Evolutionary conservation across 2,113 vertebrate species (phyloP), one percentile per base, ranked within the genome.

Genomic region (Mustelus asterias): DNA sequence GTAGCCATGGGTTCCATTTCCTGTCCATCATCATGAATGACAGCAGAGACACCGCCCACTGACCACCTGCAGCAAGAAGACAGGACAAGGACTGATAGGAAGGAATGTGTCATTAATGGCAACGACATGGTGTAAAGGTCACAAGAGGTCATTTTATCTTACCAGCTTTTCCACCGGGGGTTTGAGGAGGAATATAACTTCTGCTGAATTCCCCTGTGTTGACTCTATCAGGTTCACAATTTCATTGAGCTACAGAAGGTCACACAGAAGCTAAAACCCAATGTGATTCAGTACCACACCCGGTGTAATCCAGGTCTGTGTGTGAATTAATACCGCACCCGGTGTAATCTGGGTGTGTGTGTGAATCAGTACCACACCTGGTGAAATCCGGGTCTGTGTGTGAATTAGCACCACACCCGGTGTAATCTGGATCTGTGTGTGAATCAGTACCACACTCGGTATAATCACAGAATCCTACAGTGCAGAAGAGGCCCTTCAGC

Each of bases 31-130:
- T 92, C 65, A 33, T 93, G 85, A 60, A 96, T 54, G 80, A 96
- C 80, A 44, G 70, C 89, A 0, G 78, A 58, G 60, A 96, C 26
- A 29, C 94, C 95, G 33, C 72, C 63, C 20, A 37, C 22, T 54
- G 65, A 44, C 95, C 96, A 67, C 65, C 96, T 96, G 48, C 48
- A 70, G 60, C 60, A 41, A 18, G 60, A 37, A n/a, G 63, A 16
- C 14, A 95, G 48, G 37, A 29, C 2, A 29, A 48, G 29, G 18
- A 70, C 9, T 8, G 8, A n/a, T 41, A 16, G 58, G 5, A 24
- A 69, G 20, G 16, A 20, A 65, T n/a, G 18, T 48, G n/a, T 63
- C 13, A 37, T n/a, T 0, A 63, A 92, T 14, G 26, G 26, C 24
- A 13, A 11, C 14, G 11, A 63, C 24, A n/a, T 33, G 54, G 5